phyloP scores from a whole-genome alignment of 2,888 invertebrate species.

The Mesorhabditis spiculigera region DNA sequence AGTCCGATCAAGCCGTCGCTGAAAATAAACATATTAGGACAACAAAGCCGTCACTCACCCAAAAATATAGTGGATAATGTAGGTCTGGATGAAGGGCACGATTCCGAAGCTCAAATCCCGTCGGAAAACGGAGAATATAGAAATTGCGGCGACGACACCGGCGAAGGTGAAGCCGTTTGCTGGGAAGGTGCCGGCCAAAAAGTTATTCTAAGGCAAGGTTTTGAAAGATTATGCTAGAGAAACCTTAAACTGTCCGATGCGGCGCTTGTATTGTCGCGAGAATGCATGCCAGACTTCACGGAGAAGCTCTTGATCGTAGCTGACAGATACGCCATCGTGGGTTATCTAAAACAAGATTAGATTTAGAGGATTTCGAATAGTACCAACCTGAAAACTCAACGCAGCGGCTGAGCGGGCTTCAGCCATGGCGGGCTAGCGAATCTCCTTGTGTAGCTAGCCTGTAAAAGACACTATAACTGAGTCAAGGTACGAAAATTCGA shows the following conservation, averaged over 20 bases:
- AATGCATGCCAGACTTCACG: constrained; percentile 92
- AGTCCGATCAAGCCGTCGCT: constrained; percentile 60
- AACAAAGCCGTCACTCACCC: constrained; percentile 66
- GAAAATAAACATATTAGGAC: constrained; percentile 19
- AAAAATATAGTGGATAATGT: constrained; percentile 66
- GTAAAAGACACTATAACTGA: background rate
- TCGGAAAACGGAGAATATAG: constrained; percentile 65
- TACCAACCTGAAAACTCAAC: constrained; percentile 18
- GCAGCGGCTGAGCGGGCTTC: constrained; percentile 56
- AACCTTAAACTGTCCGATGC: constrained; percentile 84
- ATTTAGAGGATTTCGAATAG: constrained; percentile 68
- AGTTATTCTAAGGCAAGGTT: constrained; percentile 74
- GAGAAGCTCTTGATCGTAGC: constrained; percentile 92
- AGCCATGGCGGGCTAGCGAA: constrained; percentile 34
- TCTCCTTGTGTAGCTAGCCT: background rate
- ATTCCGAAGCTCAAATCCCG: constrained; percentile 70
- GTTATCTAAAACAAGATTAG: constrained; percentile 73
- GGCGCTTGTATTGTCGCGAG: constrained; percentile 88
- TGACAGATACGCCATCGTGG: constrained; percentile 95
- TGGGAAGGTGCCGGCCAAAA: constrained; percentile 91
- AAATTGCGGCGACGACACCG: constrained; percentile 76
- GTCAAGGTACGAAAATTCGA: no score
- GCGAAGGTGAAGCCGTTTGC: constrained; percentile 85
- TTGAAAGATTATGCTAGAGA: background rate
- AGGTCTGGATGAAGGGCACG: constrained; percentile 72